These are phyloP conservation scores for Cnemophilus loriae DNA, from an alignment of 2,113 vertebrate genomes.

Conservation along the genomic window DNA sequence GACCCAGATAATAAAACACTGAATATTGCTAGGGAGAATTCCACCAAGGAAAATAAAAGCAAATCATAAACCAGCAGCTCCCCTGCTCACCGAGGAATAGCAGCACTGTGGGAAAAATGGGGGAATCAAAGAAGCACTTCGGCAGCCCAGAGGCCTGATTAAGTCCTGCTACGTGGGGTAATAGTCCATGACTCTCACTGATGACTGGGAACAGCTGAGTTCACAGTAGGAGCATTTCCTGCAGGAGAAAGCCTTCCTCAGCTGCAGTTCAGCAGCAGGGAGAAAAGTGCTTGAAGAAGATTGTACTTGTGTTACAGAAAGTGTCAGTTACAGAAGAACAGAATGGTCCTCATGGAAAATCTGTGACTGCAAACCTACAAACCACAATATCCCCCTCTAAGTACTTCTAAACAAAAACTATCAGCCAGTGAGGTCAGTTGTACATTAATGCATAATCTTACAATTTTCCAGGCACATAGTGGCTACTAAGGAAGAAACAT, in stretches of 20 bases:
- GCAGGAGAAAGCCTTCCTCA: neutral
- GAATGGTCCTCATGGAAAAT: neutral
- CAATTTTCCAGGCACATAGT: neutral
- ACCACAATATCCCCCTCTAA: accelerated
- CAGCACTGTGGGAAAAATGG: neutral
- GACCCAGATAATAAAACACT: neutral
- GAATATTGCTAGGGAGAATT: neutral
- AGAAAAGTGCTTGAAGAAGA: neutral
- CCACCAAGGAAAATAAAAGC: neutral
- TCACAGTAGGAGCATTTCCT: neutral
- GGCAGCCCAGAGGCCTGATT: neutral
- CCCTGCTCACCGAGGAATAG: accelerated
- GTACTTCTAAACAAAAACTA: neutral
- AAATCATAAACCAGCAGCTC: neutral
- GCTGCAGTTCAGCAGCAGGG: neutral
- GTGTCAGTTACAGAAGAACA: neutral
- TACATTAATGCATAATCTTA: neutral
- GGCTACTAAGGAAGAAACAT: neutral
- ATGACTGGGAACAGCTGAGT: neutral
- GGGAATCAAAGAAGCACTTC: accelerated
- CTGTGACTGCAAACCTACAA: neutral
- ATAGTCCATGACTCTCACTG: neutral
- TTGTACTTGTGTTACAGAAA: neutral
- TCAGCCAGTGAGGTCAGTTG: neutral
- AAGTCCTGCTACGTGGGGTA: neutral